Conservation (phyloP, 1,140 invertebrate species). For the Penaeus vannamei region DNA sequence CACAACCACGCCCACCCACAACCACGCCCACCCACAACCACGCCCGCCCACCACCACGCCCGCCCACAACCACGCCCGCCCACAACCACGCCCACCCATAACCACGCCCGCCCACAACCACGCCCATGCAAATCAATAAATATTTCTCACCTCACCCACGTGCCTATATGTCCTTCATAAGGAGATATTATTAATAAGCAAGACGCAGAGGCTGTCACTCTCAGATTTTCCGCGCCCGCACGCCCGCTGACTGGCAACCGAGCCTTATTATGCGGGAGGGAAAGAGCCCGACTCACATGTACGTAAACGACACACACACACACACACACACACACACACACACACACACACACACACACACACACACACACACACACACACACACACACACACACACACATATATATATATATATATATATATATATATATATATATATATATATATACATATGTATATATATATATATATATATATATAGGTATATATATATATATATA, state of each 20-base stretch:
- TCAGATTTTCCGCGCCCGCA: too few relatives aligned
- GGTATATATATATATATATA: neutral
- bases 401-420: conserved; percentile 27
- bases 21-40: neutral
- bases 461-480: conserved; percentile 6
- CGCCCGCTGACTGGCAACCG: too few relatives aligned
- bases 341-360: conserved; percentile 17
- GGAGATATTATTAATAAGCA: too few relatives aligned
- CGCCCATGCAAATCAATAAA: neutral
- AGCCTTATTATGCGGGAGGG: too few relatives aligned
- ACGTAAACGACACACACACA: too few relatives aligned
- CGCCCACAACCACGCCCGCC: too few relatives aligned
- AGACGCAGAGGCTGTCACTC: too few relatives aligned
- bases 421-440: neutral
- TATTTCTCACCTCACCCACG: neutral
- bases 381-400: conserved; percentile 9
- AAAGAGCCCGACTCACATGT: too few relatives aligned
- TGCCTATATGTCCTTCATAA: too few relatives aligned
- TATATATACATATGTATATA: too few relatives aligned
- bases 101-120: neutral
- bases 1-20: neutral
- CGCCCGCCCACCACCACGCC: neutral
- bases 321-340: neutral
- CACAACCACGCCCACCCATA: neutral
- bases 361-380: conserved; percentile 9